A percentile compares a stretch with the other conserved stretches of the same genome.
Evolutionary conservation across 2,113 vertebrate genomes (phyloP).

Genomic region (Varanus komodoensis): DNA sequence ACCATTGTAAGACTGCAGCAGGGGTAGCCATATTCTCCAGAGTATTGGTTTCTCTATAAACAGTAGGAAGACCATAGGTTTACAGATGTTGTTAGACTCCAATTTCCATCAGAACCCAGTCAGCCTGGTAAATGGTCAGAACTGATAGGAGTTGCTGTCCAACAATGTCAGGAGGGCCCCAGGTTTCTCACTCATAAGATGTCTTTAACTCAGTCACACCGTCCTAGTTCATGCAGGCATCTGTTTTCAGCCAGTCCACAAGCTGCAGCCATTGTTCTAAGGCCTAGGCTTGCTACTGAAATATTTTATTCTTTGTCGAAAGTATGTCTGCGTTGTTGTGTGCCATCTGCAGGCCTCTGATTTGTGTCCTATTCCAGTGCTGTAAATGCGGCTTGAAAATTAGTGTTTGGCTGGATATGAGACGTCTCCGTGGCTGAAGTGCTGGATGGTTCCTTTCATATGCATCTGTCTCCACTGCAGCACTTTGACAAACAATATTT

Average conservation of each 20-base stretch:
- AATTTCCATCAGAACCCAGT: no score
- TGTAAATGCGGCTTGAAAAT: background rate
- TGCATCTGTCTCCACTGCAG: background rate
- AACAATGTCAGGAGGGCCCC: no score
- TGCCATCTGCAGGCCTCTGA: background rate
- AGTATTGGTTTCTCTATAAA: background rate
- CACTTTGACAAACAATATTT: constrained; percentile 39
- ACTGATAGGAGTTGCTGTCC: no score
- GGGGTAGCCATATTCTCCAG: background rate
- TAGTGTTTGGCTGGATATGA: background rate
- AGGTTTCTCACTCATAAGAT: no score
- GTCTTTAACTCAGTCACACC: background rate
- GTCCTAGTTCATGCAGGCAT: background rate
- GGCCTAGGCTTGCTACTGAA: background rate
- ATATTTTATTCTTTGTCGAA: no score
- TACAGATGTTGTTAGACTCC: no score
- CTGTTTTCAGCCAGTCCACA: background rate
- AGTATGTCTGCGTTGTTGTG: background rate
- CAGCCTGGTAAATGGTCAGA: no score
- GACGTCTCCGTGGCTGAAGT: background rate
- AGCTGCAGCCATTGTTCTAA: no score
- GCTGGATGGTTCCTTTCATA: background rate
- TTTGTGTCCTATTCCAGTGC: background rate
- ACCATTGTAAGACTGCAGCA: background rate
- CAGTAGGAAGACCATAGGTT: no score